A percentile compares a stretch with the other conserved stretches of the same genome.
These are phyloP conservation scores for Perca schrenkii DNA, from an alignment of 2,113 vertebrate genomes.

Conservation along the genomic window DNA sequence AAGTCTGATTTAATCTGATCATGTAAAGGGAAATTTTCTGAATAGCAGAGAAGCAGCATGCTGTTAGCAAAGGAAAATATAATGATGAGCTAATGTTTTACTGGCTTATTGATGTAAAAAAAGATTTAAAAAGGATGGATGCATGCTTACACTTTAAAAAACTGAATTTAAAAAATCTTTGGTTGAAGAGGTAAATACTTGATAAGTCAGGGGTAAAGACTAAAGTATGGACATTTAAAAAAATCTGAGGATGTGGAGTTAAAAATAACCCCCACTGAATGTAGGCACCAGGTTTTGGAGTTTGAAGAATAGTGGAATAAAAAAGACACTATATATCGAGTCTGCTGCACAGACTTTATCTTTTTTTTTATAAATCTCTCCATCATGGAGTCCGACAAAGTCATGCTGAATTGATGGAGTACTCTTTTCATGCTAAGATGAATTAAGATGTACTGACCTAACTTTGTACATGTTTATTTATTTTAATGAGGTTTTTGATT, in stretches of 20 bases:
- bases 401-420: too few relatives aligned
- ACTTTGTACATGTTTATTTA: too few relatives aligned
- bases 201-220: not conserved
- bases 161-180: not conserved
- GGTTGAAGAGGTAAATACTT: not conserved
- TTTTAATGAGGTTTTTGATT: too few relatives aligned
- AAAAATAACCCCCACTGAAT: not conserved
- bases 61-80: not conserved
- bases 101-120: not conserved
- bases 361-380: too few relatives aligned
- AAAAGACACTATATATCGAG: too few relatives aligned
- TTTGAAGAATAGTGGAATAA: not conserved
- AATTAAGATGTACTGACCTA: too few relatives aligned
- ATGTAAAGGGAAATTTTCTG: not conserved
- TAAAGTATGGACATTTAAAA: not conserved
- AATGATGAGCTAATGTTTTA: not conserved
- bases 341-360: too few relatives aligned
- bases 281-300: too few relatives aligned
- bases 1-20: not conserved
- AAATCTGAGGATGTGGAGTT: not conserved
- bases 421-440: too few relatives aligned
- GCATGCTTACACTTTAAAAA: not conserved
- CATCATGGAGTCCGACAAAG: too few relatives aligned
- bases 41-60: not conserved
- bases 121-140: not conserved